Percentiles rank a stretch among this genome's conserved stretches.
phyloP scores from a whole-genome alignment of 2,888 invertebrate genomes.

The Romanomermis culicivorax region DNA sequence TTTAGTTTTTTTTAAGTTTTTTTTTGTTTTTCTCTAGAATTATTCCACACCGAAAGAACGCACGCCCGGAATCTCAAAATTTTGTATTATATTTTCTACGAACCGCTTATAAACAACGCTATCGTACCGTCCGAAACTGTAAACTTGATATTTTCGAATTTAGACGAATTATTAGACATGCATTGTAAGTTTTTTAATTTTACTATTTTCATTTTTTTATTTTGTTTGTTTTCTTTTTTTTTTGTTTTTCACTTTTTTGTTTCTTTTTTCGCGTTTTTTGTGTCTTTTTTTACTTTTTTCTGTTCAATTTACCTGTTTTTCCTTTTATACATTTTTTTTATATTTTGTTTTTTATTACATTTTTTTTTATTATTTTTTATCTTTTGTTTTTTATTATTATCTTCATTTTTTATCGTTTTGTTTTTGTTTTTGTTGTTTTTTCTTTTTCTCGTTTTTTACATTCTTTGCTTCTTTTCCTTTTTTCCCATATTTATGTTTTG shows the following conservation, averaged over 20 bases:
- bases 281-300: background rate
- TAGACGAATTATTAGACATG: slow-evolving; percentile 53
- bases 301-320: background rate
- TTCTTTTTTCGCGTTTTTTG: background rate
- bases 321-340: background rate
- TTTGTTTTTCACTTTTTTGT: background rate
- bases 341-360: background rate
- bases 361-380: background rate
- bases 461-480: too few species aligned
- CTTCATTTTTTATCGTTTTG: too few species aligned
- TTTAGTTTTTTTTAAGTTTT: too few species aligned
- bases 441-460: background rate
- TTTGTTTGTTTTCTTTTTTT: background rate
- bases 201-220: background rate
- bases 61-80: slow-evolving; percentile 72
- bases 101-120: slow-evolving; percentile 41
- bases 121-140: slow-evolving; percentile 45
- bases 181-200: slow-evolving; percentile 40
- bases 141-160: slow-evolving; percentile 56
- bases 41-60: slow-evolving; percentile 58
- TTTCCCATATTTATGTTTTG: too few species aligned
- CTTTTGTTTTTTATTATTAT: too few species aligned
- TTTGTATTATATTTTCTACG: slow-evolving; percentile 57
- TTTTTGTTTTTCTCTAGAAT: slow-evolving; percentile 32
- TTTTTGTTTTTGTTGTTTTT: background rate